These are phyloP conservation scores for Ischnura elegans DNA, from an alignment of 2,888 invertebrate genomes.

Conservation along the genomic window DNA sequence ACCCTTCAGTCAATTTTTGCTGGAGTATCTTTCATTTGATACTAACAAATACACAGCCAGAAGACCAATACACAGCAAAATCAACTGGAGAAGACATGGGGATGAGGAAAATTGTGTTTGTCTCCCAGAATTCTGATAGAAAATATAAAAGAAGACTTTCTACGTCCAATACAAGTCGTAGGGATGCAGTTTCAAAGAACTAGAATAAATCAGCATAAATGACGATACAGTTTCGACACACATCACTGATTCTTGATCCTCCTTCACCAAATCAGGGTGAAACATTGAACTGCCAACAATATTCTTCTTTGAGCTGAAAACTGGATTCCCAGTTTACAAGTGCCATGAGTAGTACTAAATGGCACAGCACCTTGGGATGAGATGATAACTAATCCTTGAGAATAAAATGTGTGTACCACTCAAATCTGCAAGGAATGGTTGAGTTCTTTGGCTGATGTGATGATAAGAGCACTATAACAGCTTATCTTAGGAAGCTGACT, in stretches of 20 bases:
- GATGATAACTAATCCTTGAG: slow-evolving; percentile 27
- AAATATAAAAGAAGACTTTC: not conserved
- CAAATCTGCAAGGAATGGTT: slow-evolving; percentile 55
- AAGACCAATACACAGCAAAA: not conserved
- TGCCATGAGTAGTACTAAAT: slow-evolving; percentile 37
- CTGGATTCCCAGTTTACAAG: slow-evolving; percentile 3
- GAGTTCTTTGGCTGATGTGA: slow-evolving; percentile 59
- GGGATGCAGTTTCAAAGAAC: not conserved
- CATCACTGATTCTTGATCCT: not conserved
- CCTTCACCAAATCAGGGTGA: not conserved
- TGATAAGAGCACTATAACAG: slow-evolving; percentile 29
- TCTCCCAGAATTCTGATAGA: not conserved
- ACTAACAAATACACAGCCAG: not conserved
- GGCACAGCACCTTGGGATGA: slow-evolving; percentile 48
- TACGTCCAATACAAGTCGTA: not conserved
- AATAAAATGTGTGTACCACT: slow-evolving; percentile 53
- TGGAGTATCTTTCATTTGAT: not conserved
- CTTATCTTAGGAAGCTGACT: not conserved
- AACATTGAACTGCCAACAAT: slow-evolving; percentile 15
- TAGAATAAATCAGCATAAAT: slow-evolving; percentile 4
- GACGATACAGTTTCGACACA: slow-evolving; percentile 24
- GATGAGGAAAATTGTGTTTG: not conserved
- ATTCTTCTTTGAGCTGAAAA: slow-evolving; percentile 32
- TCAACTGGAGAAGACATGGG: not conserved
- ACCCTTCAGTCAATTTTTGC: not conserved